These are phyloP conservation scores for Phyllotis vaccarum DNA, from an alignment of 2,797 vertebrate genomes.

Conservation along the genomic window DNA sequence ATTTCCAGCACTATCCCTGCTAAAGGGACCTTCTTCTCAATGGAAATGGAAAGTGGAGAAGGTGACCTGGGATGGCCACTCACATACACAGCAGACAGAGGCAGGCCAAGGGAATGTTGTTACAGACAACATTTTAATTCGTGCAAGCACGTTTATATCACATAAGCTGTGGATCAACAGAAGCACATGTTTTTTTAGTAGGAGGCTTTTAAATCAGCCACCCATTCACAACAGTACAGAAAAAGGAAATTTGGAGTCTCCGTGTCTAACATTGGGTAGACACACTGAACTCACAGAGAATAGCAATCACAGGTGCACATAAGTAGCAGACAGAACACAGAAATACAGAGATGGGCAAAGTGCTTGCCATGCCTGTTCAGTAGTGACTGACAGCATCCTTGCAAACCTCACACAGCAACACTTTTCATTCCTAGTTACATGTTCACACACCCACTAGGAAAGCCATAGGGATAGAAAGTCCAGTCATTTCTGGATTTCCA, in stretches of 20 bases:
- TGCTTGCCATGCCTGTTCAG: background rate
- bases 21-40: background rate
- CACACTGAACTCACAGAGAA: background rate
- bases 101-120: background rate
- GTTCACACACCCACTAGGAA: background rate
- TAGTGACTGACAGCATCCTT: background rate
- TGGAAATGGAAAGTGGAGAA: background rate
- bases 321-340: background rate
- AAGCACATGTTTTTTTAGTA: background rate
- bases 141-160: background rate
- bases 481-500: background rate
- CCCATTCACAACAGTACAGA: slow-evolving; percentile 4
- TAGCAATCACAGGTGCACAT: background rate
- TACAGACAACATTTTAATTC: slow-evolving; percentile 72
- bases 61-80: background rate
- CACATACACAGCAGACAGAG: background rate
- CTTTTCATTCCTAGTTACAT: background rate
- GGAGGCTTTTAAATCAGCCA: background rate
- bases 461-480: background rate
- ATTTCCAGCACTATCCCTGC: background rate
- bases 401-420: background rate
- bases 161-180: background rate
- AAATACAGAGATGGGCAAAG: background rate
- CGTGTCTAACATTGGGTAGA: slow-evolving; percentile 26
- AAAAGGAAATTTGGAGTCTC: background rate